Conservation (phyloP, 2,797 vertebrate species). For the Neoniphon sammara region DNA sequence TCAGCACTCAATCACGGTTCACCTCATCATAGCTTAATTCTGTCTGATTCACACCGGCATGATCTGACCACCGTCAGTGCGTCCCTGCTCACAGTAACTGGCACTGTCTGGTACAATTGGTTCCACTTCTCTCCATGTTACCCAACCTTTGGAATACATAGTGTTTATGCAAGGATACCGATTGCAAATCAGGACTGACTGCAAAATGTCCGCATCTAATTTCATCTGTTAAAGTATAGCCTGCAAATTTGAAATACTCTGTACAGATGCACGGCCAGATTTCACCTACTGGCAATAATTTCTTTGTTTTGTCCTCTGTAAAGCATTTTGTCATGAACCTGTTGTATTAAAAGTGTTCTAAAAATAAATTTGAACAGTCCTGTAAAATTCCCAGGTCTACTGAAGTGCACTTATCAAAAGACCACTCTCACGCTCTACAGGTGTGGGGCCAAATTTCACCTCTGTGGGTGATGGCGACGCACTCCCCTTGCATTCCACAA, state of each 20-base stretch:
- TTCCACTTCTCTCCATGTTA: slow-evolving; percentile 58
- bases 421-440: slow-evolving; percentile 4
- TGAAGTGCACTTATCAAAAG: slow-evolving; percentile 14
- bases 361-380: slow-evolving; percentile 2
- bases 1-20: slow-evolving; percentile 78
- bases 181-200: slow-evolving; percentile 39
- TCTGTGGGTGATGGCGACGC: slow-evolving; percentile 16
- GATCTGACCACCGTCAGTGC: slow-evolving; percentile 63
- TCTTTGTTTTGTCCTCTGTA: too few species aligned
- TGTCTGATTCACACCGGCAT: slow-evolving; percentile 64
- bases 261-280: neutral
- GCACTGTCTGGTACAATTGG: slow-evolving; percentile 57
- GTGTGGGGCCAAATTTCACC: slow-evolving; percentile 16
- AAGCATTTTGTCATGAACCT: too few species aligned
- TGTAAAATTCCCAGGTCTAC: neutral
- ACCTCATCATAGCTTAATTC: slow-evolving; percentile 74
- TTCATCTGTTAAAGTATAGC: slow-evolving; percentile 1
- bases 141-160: slow-evolving; percentile 48
- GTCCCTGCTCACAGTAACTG: slow-evolving; percentile 58
- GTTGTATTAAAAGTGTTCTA: too few species aligned
- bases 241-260: neutral
- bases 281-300: neutral
- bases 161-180: slow-evolving; percentile 47
- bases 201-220: slow-evolving; percentile 21
- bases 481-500: slow-evolving; percentile 32